Evolutionary conservation across 2,797 vertebrate genomes (phyloP), one percentile per base, ranked within the genome.

Genomic region (Syngnathus acus): DNA sequence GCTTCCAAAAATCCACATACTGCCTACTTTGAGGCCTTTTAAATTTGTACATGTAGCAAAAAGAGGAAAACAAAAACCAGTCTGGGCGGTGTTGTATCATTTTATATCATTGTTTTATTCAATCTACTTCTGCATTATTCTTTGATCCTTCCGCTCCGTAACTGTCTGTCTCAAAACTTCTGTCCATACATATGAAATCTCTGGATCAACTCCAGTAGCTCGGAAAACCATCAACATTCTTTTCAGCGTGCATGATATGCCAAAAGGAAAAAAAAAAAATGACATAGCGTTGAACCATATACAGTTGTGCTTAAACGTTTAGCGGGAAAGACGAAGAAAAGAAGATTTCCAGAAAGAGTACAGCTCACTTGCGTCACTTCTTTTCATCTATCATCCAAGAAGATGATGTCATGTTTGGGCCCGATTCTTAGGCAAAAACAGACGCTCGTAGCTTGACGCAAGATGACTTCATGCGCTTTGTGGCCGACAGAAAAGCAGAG

Each of bases 321-420:
- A 65, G 50, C 43, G 53, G 40, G 14, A 65, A 58, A 65, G 39
- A 43, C 16, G 16, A 26, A 19, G 11, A 21, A 32, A 43, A 45
- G 17, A n/a, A 43, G n/a, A n/a, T 43, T 57, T 38, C 65, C 65
- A 57, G 65, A 65, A 42, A 19, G 64, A 55, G 38, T 53, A 8
- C 64, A n/a, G 7, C 50, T 26, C 64, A 58, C 70, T 57, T 72
- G 51, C 62, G 21, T 70, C 73, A 73, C 42, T 68, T 79, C 71
- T 85, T 84, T 48, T 87, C 69, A 78, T 88, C 82, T 78, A 70
- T 79, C 72, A 65, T 67, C 79, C 62, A 72, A 71, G 70, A 78
- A 58, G 67, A 74, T 90, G 89, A 91, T 73, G 84, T 91, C 86
- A 90, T 88, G 67, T 76, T 84, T 70, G 65, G 80, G 68, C 70